Evolutionary conservation across 2,888 invertebrate genomes (phyloP).

Genomic region (Clostera curtula): DNA sequence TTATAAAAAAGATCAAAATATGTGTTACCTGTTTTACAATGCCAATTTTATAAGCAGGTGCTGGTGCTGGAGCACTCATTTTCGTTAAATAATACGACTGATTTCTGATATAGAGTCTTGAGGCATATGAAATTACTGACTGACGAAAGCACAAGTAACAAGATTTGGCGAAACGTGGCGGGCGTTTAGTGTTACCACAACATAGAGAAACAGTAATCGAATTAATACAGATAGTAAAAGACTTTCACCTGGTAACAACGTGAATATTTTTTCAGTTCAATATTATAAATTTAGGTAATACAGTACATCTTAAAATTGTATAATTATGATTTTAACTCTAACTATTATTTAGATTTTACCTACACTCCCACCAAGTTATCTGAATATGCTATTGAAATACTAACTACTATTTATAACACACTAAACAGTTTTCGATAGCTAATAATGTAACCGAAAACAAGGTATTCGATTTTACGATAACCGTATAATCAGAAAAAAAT

Average conservation of each 20-base stretch:
- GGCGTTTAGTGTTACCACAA: conserved; percentile 47
- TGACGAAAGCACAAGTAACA: conserved; percentile 42
- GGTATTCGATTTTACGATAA: too few species aligned
- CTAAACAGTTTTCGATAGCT: too few species aligned
- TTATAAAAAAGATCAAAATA: conserved; percentile 24
- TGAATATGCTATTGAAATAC: too few species aligned
- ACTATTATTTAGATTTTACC: too few species aligned
- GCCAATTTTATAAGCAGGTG: conserved; percentile 56
- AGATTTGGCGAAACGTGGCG: conserved; percentile 69
- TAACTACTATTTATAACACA: too few species aligned
- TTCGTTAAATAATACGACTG: conserved; percentile 33
- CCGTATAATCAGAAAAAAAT: too few species aligned
- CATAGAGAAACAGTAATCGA: conserved; percentile 31
- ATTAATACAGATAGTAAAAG: conserved; percentile 14
- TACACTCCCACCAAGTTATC: too few species aligned
- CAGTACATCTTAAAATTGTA: too few species aligned
- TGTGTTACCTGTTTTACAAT: conserved; percentile 68
- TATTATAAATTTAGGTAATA: too few species aligned
- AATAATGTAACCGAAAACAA: too few species aligned
- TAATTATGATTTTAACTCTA: too few species aligned
- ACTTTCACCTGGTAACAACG: conserved; percentile 27
- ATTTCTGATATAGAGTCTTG: conserved; percentile 34
- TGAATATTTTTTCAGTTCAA: too few species aligned
- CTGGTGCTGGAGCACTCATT: conserved; percentile 62
- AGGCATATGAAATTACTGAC: conserved; percentile 46